Percentiles rank a stretch among this genome's conserved stretches.
These are phyloP conservation scores for Pteropus alecto DNA, from an alignment of 2,113 vertebrate genomes.

Conservation along the genomic window DNA sequence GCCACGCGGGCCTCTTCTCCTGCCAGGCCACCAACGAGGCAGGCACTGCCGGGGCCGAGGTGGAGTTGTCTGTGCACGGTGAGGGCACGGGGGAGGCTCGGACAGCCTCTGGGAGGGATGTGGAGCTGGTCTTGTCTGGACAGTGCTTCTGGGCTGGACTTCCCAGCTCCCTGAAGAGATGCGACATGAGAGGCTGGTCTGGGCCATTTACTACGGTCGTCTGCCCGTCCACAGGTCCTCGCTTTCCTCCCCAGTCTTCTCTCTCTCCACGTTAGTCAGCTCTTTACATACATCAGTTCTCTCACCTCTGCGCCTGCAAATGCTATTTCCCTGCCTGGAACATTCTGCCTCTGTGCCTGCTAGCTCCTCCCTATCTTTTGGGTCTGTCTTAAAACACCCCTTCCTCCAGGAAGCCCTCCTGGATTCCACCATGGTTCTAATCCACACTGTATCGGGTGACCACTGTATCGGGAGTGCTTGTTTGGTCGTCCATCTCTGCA, in stretches of 20 bases:
- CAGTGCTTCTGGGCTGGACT: not conserved
- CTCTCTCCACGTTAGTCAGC: rapidly evolving
- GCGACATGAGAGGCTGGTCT: no score
- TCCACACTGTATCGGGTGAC: not conserved
- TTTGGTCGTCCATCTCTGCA: not conserved
- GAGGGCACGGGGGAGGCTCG: constrained; percentile 10
- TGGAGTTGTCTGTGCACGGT: constrained; percentile 82
- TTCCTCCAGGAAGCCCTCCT: constrained; percentile 9
- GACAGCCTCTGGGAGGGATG: not conserved
- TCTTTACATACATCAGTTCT: not conserved
- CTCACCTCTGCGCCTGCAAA: not conserved
- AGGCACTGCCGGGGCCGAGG: constrained; percentile 73
- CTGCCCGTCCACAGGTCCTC: no score
- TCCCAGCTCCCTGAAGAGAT: not conserved
- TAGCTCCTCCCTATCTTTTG: not conserved
- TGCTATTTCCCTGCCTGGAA: not conserved
- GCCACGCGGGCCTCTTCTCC: constrained; percentile 73
- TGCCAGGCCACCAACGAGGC: constrained; percentile 81
- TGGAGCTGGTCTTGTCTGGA: not conserved
- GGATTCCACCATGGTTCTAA: not conserved
- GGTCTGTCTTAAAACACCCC: not conserved
- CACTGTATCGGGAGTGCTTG: not conserved
- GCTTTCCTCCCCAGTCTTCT: no score
- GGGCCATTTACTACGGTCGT: rapidly evolving
- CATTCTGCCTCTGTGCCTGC: not conserved